These are phyloP conservation scores for Myotis yumanensis DNA, from an alignment of 2,113 vertebrate species.

Conservation along the genomic window DNA sequence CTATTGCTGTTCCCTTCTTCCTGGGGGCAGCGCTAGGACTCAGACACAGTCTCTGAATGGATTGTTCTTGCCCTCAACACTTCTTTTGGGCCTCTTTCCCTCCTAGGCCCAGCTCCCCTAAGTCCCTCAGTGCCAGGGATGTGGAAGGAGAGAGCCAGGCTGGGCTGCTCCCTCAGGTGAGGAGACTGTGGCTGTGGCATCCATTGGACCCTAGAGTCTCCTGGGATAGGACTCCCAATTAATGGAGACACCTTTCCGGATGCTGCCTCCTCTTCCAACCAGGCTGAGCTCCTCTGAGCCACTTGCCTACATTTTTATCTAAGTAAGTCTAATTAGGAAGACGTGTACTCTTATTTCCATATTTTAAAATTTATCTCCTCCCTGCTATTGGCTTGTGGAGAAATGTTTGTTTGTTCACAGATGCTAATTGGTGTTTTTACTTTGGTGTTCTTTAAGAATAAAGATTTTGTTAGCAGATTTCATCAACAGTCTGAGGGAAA, in stretches of 20 bases:
- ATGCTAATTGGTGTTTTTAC: slow-evolving; percentile 54
- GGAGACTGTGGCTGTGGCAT: neutral
- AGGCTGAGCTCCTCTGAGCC: neutral
- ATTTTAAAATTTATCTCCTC: slow-evolving; percentile 61
- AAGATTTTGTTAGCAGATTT: slow-evolving; percentile 5
- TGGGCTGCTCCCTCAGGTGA: neutral
- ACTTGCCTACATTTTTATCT: neutral
- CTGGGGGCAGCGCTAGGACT: neutral
- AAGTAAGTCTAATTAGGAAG: slow-evolving; percentile 62
- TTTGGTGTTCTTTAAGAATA: slow-evolving; percentile 50
- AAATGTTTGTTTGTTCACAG: slow-evolving; percentile 40
- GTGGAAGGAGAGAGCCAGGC: neutral
- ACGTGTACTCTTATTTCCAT: slow-evolving; percentile 29
- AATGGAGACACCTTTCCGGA: neutral
- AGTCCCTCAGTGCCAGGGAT: neutral
- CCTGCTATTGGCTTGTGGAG: neutral
- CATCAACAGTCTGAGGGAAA: neutral
- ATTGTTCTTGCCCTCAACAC: neutral
- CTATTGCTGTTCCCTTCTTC: neutral
- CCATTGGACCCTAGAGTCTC: neutral
- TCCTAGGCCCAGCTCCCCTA: neutral
- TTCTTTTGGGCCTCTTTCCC: neutral
- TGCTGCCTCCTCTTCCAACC: neutral
- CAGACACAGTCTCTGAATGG: slow-evolving; percentile 2
- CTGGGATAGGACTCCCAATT: neutral